Conservation (phyloP, 2,113 vertebrate genomes). For the Archocentrus centrarchus region DNA sequence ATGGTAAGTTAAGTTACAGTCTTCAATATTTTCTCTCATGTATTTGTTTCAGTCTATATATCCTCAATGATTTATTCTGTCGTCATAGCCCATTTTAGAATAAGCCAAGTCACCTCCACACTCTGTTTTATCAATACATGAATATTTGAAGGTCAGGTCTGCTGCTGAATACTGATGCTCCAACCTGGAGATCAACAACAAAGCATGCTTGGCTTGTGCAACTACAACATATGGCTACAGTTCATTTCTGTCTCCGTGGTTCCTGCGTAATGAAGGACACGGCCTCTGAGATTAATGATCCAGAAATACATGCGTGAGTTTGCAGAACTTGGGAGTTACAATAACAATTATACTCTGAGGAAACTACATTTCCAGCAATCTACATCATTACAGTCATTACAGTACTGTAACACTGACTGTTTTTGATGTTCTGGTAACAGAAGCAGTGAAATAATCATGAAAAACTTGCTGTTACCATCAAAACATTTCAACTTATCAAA, state of each 20-base stretch:
- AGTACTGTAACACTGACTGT: not conserved
- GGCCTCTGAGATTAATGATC: not conserved
- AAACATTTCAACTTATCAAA: not conserved
- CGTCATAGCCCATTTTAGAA: not conserved
- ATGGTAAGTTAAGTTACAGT: not conserved
- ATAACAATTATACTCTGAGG: not conserved
- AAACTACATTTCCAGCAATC: not conserved
- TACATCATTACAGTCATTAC: not conserved
- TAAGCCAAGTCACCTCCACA: not conserved
- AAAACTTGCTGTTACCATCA: not conserved
- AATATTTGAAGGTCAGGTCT: not conserved
- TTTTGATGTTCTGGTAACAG: not conserved
- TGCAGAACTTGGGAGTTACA: not conserved
- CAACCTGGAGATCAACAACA: slow-evolving; percentile 32
- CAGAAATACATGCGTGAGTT: not conserved
- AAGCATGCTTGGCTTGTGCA: not conserved
- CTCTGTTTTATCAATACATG: slow-evolving; percentile 14
- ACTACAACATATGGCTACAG: not conserved
- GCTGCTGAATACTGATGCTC: slow-evolving; percentile 28
- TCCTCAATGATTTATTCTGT: not conserved
- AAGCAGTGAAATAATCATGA: not conserved
- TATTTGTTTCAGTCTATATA: not conserved
- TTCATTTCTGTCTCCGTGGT: not conserved
- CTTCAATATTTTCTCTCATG: not conserved
- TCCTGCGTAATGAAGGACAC: not conserved